A percentile compares a stretch with the other conserved stretches of the same genome.
Evolutionary conservation across 2,888 invertebrate genomes (phyloP).

Genomic region (Flabesymbios commensalis): DNA sequence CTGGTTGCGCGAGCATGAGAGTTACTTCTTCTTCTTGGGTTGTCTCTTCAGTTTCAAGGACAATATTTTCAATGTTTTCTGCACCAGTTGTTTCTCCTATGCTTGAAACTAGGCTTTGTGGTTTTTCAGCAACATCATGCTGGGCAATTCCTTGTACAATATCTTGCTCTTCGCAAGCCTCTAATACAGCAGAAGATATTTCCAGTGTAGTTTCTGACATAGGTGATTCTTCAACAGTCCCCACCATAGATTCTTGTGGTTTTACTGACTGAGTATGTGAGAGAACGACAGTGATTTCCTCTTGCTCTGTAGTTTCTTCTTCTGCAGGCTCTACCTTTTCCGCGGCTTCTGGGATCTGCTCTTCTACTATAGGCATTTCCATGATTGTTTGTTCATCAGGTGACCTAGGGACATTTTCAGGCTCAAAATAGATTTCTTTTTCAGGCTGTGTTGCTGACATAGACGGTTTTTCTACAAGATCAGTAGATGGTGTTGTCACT

Average conservation of each 20-base stretch:
- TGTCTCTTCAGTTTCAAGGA: conserved; percentile 1
- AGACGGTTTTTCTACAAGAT: neutral
- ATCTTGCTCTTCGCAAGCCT: conserved; percentile 22
- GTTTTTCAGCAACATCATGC: neutral
- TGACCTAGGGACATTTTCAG: too few species aligned
- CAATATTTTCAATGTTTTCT: conserved; percentile 2
- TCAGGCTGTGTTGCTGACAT: too few species aligned
- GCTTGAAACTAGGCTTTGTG: conserved; percentile 5
- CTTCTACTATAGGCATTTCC: too few species aligned
- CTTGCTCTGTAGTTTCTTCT: conserved; percentile 28
- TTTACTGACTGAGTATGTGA: conserved; percentile 1
- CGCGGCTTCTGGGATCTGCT: conserved; percentile 21
- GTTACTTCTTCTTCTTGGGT: conserved; percentile 23
- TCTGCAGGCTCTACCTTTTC: conserved; percentile 8
- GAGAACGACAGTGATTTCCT: conserved; percentile 21
- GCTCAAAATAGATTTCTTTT: too few species aligned
- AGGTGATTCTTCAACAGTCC: conserved; percentile 2
- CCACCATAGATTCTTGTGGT: conserved; percentile 10
- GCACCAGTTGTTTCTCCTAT: too few species aligned
- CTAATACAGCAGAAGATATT: conserved; percentile 28
- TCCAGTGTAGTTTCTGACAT: conserved; percentile 8
- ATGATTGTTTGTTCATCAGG: too few species aligned
- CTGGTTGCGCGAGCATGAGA: conserved; percentile 13
- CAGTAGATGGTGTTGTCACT: conserved; percentile 5
- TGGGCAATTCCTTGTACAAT: conserved; percentile 14